phyloP scores from a whole-genome alignment of 1,140 invertebrate species.

The Cydia strobilella region DNA sequence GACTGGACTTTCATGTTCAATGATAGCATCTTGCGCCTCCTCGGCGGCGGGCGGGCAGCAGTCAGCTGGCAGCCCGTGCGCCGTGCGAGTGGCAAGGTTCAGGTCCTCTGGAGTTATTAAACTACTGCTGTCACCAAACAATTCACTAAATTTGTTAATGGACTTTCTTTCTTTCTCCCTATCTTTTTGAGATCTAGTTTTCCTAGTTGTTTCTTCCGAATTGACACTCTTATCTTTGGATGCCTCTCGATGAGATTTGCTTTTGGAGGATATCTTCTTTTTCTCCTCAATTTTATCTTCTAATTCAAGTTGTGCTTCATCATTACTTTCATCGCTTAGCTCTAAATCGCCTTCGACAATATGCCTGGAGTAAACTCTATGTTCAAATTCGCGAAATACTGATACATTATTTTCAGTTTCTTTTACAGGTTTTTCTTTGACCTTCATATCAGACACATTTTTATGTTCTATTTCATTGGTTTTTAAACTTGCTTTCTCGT shows the following conservation, averaged over 20 bases:
- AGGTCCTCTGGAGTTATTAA: constrained; percentile 72
- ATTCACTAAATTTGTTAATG: constrained; percentile 59
- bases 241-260: neutral
- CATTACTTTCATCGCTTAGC: constrained; percentile 69
- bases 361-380: constrained; percentile 31
- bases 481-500: neutral
- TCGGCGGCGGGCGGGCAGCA: constrained; percentile 58
- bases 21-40: constrained; percentile 62
- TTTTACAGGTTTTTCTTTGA: neutral
- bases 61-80: constrained; percentile 23
- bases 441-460: neutral
- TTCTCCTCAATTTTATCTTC: neutral
- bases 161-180: constrained; percentile 40
- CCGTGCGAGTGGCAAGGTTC: constrained; percentile 43
- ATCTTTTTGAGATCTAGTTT: constrained; percentile 35
- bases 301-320: constrained; percentile 34
- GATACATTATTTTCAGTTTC: neutral
- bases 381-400: constrained; percentile 3
- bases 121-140: constrained; percentile 71
- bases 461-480: neutral
- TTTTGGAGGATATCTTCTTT: constrained; percentile 16
- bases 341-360: constrained; percentile 65
- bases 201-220: constrained; percentile 33
- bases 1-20: neutral
- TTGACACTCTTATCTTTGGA: constrained; percentile 28